Percentiles rank a stretch among this genome's conserved stretches.
Conservation (phyloP, 2,113 vertebrate species). For the Nannobrachium achirus region DNA sequence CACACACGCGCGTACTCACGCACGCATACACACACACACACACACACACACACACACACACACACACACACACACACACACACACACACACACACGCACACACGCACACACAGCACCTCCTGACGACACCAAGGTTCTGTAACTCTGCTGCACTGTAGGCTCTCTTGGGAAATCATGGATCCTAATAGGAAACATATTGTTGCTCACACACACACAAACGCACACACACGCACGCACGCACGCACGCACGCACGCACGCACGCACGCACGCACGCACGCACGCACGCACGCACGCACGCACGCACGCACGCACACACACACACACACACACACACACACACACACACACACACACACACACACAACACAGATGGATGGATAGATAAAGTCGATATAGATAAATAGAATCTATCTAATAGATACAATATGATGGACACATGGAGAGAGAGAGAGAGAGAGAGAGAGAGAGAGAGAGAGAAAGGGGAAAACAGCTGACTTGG, state of each 20-base stretch:
- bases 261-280: background rate
- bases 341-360: background rate
- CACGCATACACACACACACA: background rate
- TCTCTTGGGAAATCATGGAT: slow-evolving; percentile 69
- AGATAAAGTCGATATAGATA: too few relatives aligned
- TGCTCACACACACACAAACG: slow-evolving; percentile 19
- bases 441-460: background rate
- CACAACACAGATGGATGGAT: too few relatives aligned
- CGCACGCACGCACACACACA: background rate
- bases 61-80: slow-evolving; percentile 42
- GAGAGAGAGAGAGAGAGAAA: background rate
- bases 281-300: background rate
- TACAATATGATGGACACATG: too few relatives aligned
- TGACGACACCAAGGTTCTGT: slow-evolving; percentile 70
- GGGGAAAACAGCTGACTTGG: background rate
- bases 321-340: background rate
- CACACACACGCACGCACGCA: slow-evolving; percentile 10
- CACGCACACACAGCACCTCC: slow-evolving; percentile 60
- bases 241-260: background rate
- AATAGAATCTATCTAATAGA: too few relatives aligned
- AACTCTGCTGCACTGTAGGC: slow-evolving; percentile 39
- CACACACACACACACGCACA: slow-evolving; percentile 43
- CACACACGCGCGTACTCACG: background rate
- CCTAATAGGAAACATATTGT: slow-evolving; percentile 77
- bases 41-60: background rate